Conservation (phyloP, 2,113 vertebrate genomes). For the Lampris incognitus region DNA sequence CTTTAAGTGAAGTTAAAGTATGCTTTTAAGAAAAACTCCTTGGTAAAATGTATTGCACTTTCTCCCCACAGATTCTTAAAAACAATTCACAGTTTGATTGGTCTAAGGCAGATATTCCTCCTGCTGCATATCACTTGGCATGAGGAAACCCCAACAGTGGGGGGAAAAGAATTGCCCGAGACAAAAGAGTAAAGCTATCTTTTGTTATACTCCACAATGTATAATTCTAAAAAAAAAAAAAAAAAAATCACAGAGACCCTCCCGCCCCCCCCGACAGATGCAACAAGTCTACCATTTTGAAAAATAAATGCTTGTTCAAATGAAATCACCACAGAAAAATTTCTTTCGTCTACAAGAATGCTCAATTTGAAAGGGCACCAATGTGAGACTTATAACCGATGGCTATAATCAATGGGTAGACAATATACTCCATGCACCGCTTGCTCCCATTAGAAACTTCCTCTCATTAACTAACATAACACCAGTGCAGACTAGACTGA, state of each 20-base stretch:
- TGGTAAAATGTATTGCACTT: conserved; percentile 79
- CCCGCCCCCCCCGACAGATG: background rate
- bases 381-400: background rate
- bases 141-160: background rate
- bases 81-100: conserved; percentile 79
- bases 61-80: conserved; percentile 43
- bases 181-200: conserved; percentile 60
- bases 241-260: too few species aligned
- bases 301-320: conserved; percentile 14
- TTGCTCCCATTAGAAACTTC: conserved; percentile 37
- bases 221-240: conserved; percentile 14
- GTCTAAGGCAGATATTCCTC: conserved; percentile 54
- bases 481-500: conserved; percentile 44
- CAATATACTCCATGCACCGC: conserved; percentile 11
- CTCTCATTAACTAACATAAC: conserved; percentile 48
- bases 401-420: conserved; percentile 30
- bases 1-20: conserved; percentile 41
- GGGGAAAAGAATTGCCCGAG: conserved; percentile 27
- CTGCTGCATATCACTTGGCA: conserved; percentile 34
- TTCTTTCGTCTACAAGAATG: background rate
- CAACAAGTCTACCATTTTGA: conserved; percentile 8
- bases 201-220: conserved; percentile 4
- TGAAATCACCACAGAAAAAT: conserved; percentile 29
- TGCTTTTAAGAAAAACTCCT: conserved; percentile 31
- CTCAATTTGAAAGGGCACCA: background rate